Conservation (phyloP, 2,113 vertebrate genomes). For the Tursiops truncatus region DNA sequence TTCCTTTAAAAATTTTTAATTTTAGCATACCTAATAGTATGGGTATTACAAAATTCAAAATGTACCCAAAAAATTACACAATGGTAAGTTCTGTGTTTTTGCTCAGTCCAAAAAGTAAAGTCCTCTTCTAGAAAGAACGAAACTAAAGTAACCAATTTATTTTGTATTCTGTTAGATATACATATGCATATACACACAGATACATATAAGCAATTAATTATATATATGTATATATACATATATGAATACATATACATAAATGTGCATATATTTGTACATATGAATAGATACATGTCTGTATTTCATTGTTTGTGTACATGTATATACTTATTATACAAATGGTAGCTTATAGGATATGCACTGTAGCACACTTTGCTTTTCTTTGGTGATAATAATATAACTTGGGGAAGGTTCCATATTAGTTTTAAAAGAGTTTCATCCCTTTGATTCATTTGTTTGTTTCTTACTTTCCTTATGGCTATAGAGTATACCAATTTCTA, state of each 20-base stretch:
- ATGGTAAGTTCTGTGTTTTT: not conserved
- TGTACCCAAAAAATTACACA: not conserved
- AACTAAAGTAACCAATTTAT: not conserved
- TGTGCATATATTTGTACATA: not conserved
- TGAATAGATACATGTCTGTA: not conserved
- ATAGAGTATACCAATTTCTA: not conserved
- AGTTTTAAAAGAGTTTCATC: not conserved
- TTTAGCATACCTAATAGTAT: not conserved
- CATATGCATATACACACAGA: not conserved
- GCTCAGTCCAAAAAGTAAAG: not conserved
- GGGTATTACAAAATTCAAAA: not conserved
- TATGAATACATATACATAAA: no score
- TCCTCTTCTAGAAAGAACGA: not conserved
- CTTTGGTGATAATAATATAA: not conserved
- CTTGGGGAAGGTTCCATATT: not conserved
- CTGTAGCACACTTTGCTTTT: not conserved
- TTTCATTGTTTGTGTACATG: not conserved
- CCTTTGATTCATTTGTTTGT: not conserved
- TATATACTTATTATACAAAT: not conserved
- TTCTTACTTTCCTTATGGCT: not conserved
- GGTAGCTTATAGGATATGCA: not conserved
- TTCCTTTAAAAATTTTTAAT: not conserved
- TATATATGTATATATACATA: not conserved
- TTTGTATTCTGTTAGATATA: not conserved
- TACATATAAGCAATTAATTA: no score